Conservation (phyloP, 2,888 invertebrate genomes). For the Pollenia labialis region DNA sequence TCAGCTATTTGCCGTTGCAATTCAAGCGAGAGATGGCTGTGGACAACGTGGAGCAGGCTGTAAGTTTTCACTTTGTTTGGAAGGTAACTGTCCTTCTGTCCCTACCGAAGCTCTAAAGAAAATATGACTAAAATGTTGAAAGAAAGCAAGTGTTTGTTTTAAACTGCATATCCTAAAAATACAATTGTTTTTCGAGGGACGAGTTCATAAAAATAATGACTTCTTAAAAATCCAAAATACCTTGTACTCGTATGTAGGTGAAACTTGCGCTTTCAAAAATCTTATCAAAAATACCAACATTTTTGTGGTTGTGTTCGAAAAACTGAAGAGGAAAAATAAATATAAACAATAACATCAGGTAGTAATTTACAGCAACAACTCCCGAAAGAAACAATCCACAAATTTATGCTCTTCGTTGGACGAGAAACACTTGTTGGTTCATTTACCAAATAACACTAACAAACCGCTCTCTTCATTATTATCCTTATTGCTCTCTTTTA, state of each 20-base stretch:
- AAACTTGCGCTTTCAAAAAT: constrained; percentile 70
- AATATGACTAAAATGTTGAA: too few relatives aligned
- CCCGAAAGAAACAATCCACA: constrained; percentile 36
- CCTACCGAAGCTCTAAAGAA: too few relatives aligned
- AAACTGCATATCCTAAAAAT: too few relatives aligned
- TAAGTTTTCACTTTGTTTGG: too few relatives aligned
- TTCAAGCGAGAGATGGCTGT: too few relatives aligned
- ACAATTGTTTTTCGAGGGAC: neutral
- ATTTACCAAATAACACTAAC: constrained; percentile 1
- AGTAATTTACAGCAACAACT: neutral
- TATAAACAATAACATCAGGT: neutral
- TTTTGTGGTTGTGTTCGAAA: constrained; percentile 47
- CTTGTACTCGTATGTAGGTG: constrained; percentile 63
- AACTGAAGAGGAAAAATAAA: neutral
- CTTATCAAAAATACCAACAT: constrained; percentile 7
- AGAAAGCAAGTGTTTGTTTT: too few relatives aligned
- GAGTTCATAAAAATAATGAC: constrained; percentile 2
- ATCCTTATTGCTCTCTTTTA: constrained; percentile 52
- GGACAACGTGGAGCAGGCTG: too few relatives aligned
- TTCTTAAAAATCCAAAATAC: constrained; percentile 9
- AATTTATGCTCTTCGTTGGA: neutral
- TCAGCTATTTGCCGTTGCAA: too few relatives aligned
- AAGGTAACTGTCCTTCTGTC: too few relatives aligned
- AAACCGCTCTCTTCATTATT: constrained; percentile 43
- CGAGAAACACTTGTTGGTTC: constrained; percentile 71